A percentile compares a stretch with the other conserved stretches of the same genome.
Evolutionary conservation across 2,113 vertebrate species (phyloP).

Genomic region (Rhipidura dahli): DNA sequence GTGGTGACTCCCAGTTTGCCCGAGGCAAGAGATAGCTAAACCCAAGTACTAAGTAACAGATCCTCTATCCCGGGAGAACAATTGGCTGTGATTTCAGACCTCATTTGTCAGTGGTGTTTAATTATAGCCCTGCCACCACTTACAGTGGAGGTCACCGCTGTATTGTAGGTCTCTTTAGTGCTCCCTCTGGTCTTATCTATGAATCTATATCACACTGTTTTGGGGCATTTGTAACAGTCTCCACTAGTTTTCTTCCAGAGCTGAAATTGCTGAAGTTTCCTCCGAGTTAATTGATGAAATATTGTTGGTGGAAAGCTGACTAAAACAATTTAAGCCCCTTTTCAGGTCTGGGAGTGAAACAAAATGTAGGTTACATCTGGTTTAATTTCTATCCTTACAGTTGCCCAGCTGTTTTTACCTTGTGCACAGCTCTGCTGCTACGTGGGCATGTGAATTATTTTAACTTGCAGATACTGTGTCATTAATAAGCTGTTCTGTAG

Average conservation of each 20-base stretch:
- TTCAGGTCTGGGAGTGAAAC: neutral
- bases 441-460: neutral
- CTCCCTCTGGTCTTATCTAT: conserved; percentile 41
- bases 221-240: neutral
- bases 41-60: conserved; percentile 1
- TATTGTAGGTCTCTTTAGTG: conserved; percentile 15
- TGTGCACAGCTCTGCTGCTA: neutral
- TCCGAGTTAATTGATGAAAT: neutral
- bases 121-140: conserved; percentile 34
- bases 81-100: conserved; percentile 57
- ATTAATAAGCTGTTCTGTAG: neutral
- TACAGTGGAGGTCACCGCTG: conserved; percentile 1
- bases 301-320: neutral
- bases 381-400: neutral
- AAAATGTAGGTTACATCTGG: neutral
- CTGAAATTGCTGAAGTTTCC: conserved; percentile 3
- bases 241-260: neutral
- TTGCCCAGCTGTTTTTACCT: neutral
- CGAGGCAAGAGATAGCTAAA: conserved; percentile 28
- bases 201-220: conserved; percentile 27
- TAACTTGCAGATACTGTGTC: neutral
- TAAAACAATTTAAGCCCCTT: neutral
- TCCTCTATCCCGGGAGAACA: conserved; percentile 7
- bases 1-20: conserved; percentile 36
- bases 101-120: conserved; percentile 60